Conservation (phyloP, 2,888 invertebrate species). For the Lampropteryx suffumata region DNA sequence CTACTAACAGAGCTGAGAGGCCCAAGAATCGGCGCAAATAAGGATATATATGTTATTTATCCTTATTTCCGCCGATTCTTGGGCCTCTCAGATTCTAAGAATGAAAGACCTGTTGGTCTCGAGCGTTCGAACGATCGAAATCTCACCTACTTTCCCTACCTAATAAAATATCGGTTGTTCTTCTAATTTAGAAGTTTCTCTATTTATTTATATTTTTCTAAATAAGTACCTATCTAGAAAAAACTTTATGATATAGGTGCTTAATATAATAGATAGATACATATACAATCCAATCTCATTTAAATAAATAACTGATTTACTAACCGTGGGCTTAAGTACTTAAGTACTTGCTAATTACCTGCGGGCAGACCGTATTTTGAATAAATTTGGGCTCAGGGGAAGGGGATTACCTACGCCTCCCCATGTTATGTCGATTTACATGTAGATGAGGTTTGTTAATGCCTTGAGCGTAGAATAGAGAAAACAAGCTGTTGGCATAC, state of each 20-base stretch:
- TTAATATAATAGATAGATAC: not conserved
- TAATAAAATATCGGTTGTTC: too few species aligned
- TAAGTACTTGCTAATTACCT: constrained; percentile 32
- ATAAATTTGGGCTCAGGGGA: constrained; percentile 41
- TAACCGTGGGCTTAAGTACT: constrained; percentile 10
- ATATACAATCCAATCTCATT: constrained; percentile 14
- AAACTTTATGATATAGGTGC: not conserved
- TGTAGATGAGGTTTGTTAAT: constrained; percentile 46
- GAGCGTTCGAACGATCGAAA: too few species aligned
- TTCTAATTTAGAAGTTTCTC: too few species aligned
- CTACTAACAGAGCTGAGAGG: too few species aligned
- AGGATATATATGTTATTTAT: too few species aligned
- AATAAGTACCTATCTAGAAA: too few species aligned
- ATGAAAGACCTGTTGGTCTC: too few species aligned
- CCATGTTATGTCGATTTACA: constrained; percentile 47
- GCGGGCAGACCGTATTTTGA: constrained; percentile 36
- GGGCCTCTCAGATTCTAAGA: too few species aligned
- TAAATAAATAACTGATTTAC: constrained; percentile 20
- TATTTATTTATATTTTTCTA: too few species aligned
- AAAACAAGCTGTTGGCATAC: constrained; percentile 17
- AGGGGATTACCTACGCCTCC: constrained; percentile 41
- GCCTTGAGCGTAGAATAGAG: constrained; percentile 37
- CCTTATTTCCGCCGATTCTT: too few species aligned
- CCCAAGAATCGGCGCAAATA: too few species aligned
- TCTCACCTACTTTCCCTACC: too few species aligned